Evolutionary conservation across 2,888 invertebrate genomes (phyloP).

Genomic region (Unio delphinus): DNA sequence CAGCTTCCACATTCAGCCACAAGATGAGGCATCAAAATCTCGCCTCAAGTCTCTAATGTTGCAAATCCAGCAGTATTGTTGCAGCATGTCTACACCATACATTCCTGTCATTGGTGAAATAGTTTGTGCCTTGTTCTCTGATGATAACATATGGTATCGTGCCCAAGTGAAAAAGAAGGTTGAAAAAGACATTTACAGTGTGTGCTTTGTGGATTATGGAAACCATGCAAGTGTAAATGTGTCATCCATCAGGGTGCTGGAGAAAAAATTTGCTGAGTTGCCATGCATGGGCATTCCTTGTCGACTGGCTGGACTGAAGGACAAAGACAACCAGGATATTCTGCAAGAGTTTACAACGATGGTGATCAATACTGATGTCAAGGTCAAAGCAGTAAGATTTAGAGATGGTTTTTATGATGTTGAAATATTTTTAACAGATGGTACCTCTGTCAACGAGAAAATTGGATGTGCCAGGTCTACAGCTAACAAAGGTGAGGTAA

Average conservation of each 20-base stretch:
- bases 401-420: conserved; percentile 10
- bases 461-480: conserved; percentile 13
- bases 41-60: conserved; percentile 24
- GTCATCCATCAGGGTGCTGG: conserved; percentile 28
- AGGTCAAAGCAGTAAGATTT: conserved; percentile 17
- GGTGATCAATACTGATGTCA: conserved; percentile 6
- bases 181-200: conserved; percentile 26
- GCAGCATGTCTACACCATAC: conserved; percentile 2
- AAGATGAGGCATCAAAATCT: conserved; percentile 22
- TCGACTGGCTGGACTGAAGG: conserved; percentile 17
- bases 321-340: conserved; percentile 9
- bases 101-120: conserved; percentile 32
- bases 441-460: conserved; percentile 13
- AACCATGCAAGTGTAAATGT: conserved; percentile 42
- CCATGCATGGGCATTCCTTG: conserved; percentile 49
- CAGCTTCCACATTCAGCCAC: conserved; percentile 23
- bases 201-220: conserved; percentile 67
- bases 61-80: conserved; percentile 17
- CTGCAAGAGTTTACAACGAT: conserved; percentile 5
- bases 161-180: conserved; percentile 33
- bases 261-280: conserved; percentile 20
- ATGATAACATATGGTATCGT: conserved; percentile 53
- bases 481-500: neutral
- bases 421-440: conserved; percentile 9
- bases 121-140: conserved; percentile 44